Evolutionary conservation across 2,888 invertebrate genomes (phyloP), one percentile per base, ranked within the genome.

Genomic region (Drosophila antonietae): DNA sequence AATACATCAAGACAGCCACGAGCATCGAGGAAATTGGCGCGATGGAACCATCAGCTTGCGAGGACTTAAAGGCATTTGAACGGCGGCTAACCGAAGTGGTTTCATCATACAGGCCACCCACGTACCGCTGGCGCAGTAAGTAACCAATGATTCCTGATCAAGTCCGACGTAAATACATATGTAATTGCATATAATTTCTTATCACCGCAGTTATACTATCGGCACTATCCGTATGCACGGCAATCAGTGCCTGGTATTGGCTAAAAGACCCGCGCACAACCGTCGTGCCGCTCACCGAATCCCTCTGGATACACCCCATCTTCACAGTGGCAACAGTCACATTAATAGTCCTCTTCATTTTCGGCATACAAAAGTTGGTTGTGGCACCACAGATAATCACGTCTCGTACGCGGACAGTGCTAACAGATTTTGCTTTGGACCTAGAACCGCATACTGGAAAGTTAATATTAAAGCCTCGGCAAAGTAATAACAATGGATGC

Each of bases 51-150:
- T 97, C 97, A 49, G 97, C 97, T 81, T 97, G 97, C 93, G 97
- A 97, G 95, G 99, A 99, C 95, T 94, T 99, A 85, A 99, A 99
- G 93, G 99, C 99, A 44, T 99, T 99, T 93, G 99, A 99, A 93
- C 95, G 99, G 79, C 95, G 99, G 62, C 94, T 99, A 31, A 99
- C 98, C 1, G 99, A 99, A 94, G 99, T 99, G 18, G 98, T 99
- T 91, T 96, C 97, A 81, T 97, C 98, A 92, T 95, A 99, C 83
- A 97, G 98, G 92, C 99, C 99, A 41, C 96, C 97, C 53, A 98
- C 99, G 60, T 95, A 96, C 87, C 95, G 98, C 93, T 99, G 99
- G 99, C 95, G 98, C 95, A 96, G 98, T 98, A 95, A 94, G 95
- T 94, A 47, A 35, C n/a, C 2, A 10, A 28, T 12, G 2, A 20